A percentile compares a stretch with the other conserved stretches of the same genome.
phyloP scores from a whole-genome alignment of 1,140 invertebrate genomes.

The Wiebesia pumilae region DNA sequence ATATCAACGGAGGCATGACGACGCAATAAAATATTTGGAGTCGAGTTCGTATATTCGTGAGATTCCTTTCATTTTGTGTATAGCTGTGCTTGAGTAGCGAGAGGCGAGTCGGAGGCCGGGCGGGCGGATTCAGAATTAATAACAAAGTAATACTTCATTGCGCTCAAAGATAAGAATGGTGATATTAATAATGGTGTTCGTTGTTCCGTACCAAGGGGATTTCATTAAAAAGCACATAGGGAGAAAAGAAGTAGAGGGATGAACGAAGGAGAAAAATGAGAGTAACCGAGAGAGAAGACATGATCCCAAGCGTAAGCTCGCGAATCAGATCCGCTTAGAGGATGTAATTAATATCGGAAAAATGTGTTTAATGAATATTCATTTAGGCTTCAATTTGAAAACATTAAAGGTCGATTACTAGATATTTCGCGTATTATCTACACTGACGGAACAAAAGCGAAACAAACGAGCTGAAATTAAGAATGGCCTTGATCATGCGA shows the following conservation, averaged over 20 bases:
- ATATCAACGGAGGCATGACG: not conserved
- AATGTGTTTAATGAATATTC: slow-evolving; percentile 72
- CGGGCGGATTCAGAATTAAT: slow-evolving; percentile 67
- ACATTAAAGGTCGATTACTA: slow-evolving; percentile 64
- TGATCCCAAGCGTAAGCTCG: slow-evolving; percentile 60
- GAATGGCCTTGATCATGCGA: slow-evolving; percentile 10
- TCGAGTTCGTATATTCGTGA: not conserved
- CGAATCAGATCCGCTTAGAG: slow-evolving; percentile 69
- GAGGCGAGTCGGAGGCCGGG: slow-evolving; percentile 43
- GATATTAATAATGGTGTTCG: slow-evolving; percentile 72
- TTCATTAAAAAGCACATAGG: slow-evolving; percentile 70
- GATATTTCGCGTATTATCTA: slow-evolving; percentile 57
- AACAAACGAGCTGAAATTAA: slow-evolving; percentile 48
- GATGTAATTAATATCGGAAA: slow-evolving; percentile 74
- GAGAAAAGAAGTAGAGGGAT: slow-evolving; percentile 56
- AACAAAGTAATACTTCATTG: slow-evolving; percentile 73
- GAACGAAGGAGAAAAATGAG: slow-evolving; percentile 51
- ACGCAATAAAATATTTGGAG: slow-evolving; percentile 37
- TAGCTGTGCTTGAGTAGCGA: slow-evolving; percentile 49
- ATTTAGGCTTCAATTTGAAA: slow-evolving; percentile 65
- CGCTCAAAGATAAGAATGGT: slow-evolving; percentile 69
- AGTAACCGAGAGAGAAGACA: slow-evolving; percentile 55
- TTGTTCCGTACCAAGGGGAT: slow-evolving; percentile 64
- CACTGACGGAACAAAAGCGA: not conserved
- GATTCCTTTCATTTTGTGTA: slow-evolving; percentile 39